Evolutionary conservation across 2,113 vertebrate species (phyloP).

Genomic region (Ornithorhynchus anatinus): DNA sequence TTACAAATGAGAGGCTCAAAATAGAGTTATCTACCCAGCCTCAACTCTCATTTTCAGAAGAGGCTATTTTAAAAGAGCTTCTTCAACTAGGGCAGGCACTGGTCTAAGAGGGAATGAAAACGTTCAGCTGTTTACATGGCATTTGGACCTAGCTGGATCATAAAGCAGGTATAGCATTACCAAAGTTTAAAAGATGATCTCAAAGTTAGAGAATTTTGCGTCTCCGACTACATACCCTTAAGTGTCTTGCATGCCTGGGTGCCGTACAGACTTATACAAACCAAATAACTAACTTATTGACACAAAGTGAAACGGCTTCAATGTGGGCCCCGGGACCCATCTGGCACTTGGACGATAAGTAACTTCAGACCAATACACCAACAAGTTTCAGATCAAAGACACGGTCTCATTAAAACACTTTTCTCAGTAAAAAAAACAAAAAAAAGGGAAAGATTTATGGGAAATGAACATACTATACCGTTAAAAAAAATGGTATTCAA

Average conservation of each 20-base stretch:
- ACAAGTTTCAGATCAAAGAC: no score
- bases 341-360: no score
- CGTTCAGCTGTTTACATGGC: fast-evolving
- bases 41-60: no score
- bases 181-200: neutral
- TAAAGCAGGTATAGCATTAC: neutral
- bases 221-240: no score
- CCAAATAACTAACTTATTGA: no score
- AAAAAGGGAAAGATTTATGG: neutral
- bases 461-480: neutral
- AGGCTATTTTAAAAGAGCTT: neutral
- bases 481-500: fast-evolving
- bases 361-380: no score
- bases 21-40: fast-evolving
- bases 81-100: neutral
- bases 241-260: no score
- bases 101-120: neutral
- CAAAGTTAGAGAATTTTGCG: no score
- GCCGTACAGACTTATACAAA: no score
- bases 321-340: no score
- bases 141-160: neutral
- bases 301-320: fast-evolving
- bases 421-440: neutral
- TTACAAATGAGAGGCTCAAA: fast-evolving
- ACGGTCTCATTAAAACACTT: fast-evolving